These are phyloP conservation scores for Perca schrenkii DNA, from an alignment of 2,113 vertebrate genomes.

Conservation along the genomic window DNA sequence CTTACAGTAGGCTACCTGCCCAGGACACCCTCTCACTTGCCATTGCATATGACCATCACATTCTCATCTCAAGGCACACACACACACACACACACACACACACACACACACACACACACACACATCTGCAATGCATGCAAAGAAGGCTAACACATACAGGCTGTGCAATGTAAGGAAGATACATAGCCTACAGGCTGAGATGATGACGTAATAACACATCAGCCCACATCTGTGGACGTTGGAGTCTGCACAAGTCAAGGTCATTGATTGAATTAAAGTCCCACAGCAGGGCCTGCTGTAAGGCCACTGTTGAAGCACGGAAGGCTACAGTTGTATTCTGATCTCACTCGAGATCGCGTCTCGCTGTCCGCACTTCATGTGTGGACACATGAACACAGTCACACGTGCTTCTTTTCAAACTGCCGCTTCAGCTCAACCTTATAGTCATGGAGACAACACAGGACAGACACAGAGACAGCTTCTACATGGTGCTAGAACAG, in stretches of 20 bases:
- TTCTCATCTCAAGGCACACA: slow-evolving; percentile 39
- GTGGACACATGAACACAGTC: slow-evolving; percentile 33
- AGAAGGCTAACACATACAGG: background rate
- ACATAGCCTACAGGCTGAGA: slow-evolving; percentile 16
- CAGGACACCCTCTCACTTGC: slow-evolving; percentile 15
- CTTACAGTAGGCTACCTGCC: slow-evolving; percentile 13
- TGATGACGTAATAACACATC: slow-evolving; percentile 70
- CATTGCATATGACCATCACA: slow-evolving; percentile 37
- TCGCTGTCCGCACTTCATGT: slow-evolving; percentile 16
- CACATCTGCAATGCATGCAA: slow-evolving; percentile 18
- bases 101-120: slow-evolving; percentile 10
- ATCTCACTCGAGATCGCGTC: slow-evolving; percentile 1
- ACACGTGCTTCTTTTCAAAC: slow-evolving; percentile 56
- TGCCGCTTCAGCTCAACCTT: slow-evolving; percentile 37
- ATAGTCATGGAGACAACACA: background rate
- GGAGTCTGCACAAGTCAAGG: slow-evolving; percentile 76
- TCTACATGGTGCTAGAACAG: slow-evolving; percentile 7
- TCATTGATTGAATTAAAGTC: slow-evolving; percentile 66
- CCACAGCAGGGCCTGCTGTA: background rate
- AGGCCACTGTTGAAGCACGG: background rate
- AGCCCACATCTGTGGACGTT: slow-evolving; percentile 66
- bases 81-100: slow-evolving; percentile 11
- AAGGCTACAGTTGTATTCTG: slow-evolving; percentile 13
- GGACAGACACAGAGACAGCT: slow-evolving; percentile 10
- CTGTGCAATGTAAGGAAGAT: slow-evolving; percentile 14